phyloP scores from a whole-genome alignment of 2,888 invertebrate species.

The Mystacides longicornis region DNA sequence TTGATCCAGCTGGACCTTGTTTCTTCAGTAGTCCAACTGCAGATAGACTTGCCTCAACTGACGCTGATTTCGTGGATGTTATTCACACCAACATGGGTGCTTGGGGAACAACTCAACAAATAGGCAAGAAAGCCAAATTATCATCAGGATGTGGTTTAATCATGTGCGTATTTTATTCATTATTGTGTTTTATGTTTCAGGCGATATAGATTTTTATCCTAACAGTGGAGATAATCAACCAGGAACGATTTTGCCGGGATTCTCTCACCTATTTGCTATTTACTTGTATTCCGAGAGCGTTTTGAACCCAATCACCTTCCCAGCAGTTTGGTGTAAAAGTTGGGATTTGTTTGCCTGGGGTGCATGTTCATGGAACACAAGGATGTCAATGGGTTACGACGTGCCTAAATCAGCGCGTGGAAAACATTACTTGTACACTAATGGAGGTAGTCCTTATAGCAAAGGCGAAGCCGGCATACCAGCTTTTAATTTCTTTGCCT shows the following conservation, averaged over 20 bases:
- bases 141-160: no score
- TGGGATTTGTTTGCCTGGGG: conserved; percentile 32
- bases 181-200: no score
- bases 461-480: no score
- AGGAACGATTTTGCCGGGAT: no score
- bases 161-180: no score
- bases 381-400: conserved; percentile 4
- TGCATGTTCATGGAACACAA: background rate
- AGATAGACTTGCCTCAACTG: background rate
- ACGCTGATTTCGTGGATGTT: conserved; percentile 14
- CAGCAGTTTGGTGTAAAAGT: conserved; percentile 31
- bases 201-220: no score
- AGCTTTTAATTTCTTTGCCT: no score
- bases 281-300: no score
- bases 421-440: conserved; percentile 1
- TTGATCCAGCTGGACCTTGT: conserved; percentile 24
- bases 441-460: no score
- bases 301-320: conserved; percentile 32
- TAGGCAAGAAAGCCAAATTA: conserved; percentile 9
- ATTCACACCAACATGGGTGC: conserved; percentile 16
- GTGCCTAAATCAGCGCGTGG: background rate
- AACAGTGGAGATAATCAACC: no score
- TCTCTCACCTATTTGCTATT: no score
- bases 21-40: conserved; percentile 10
- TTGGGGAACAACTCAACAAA: conserved; percentile 7